phyloP scores from a whole-genome alignment of 1,140 invertebrate species.

The Sycobia sp. region DNA sequence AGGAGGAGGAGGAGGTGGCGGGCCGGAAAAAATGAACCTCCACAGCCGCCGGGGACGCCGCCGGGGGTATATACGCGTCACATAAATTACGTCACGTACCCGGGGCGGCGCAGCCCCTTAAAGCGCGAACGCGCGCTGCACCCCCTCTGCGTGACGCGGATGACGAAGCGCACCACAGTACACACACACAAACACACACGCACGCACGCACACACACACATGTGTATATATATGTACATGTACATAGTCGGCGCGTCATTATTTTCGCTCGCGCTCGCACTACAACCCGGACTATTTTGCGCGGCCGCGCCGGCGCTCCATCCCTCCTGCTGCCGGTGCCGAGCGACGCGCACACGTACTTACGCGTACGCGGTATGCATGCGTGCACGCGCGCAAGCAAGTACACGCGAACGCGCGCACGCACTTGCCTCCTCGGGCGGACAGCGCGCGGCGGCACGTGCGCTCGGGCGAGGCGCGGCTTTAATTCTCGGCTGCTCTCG shows the following conservation, averaged over 20 bases:
- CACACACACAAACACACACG: too few relatives aligned
- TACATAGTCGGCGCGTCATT: constrained; percentile 52
- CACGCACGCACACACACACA: too few relatives aligned
- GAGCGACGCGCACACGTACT: too few relatives aligned
- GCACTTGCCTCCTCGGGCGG: constrained; percentile 15
- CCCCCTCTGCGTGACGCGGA: too few relatives aligned
- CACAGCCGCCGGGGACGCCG: not conserved
- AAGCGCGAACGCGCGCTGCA: constrained; percentile 30
- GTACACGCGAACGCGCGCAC: constrained; percentile 35
- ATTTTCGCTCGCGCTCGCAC: constrained; percentile 50
- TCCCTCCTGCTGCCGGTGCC: too few relatives aligned
- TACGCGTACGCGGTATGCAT: too few relatives aligned
- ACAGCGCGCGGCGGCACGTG: constrained; percentile 43
- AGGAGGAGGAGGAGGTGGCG: not conserved
- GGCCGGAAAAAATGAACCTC: not conserved
- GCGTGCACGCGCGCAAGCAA: too few relatives aligned
- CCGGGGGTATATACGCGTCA: not conserved
- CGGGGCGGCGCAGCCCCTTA: constrained; percentile 9
- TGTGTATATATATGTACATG: too few relatives aligned
- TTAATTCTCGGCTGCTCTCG: constrained; percentile 6
- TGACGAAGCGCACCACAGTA: constrained; percentile 29
- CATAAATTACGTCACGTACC: constrained; percentile 12
- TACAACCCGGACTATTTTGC: constrained; percentile 51
- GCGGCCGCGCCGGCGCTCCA: too few relatives aligned
- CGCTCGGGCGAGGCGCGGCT: constrained; percentile 34